Evolutionary conservation across 2,113 vertebrate species (phyloP).

Genomic region (Mobula birostris): DNA sequence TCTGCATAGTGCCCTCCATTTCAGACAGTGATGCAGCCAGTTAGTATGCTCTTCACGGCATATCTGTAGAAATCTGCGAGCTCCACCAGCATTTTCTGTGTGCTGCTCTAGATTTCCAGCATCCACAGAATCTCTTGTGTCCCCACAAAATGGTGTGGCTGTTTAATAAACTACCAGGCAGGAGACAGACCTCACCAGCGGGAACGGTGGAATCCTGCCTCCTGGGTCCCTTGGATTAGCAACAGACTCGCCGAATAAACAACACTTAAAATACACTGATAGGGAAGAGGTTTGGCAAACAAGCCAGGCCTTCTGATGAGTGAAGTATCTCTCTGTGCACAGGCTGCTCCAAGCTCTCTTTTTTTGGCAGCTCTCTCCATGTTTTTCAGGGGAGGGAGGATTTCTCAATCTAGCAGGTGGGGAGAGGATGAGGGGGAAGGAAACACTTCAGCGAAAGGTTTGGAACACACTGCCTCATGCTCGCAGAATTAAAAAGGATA

Average conservation of each 20-base stretch:
- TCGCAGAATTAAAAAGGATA: not conserved
- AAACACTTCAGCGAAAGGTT: not conserved
- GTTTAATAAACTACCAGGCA: not conserved
- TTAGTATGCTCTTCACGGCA: too few species aligned
- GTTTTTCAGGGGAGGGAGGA: not conserved
- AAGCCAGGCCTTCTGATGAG: constrained; percentile 7
- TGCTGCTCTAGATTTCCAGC: too few species aligned
- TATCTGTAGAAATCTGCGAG: too few species aligned
- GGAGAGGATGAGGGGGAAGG: constrained; percentile 42
- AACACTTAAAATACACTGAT: not conserved
- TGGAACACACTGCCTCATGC: not conserved
- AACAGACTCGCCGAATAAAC: not conserved
- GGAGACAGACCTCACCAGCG: not conserved
- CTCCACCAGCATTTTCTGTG: too few species aligned
- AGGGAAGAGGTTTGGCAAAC: constrained; percentile 44
- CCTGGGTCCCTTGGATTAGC: not conserved
- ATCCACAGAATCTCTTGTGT: too few species aligned
- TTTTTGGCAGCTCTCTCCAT: not conserved
- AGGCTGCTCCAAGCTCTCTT: not conserved
- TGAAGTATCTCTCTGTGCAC: constrained; percentile 7
- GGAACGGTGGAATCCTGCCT: not conserved
- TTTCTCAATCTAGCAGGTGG: constrained; percentile 17
- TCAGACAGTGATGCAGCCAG: too few species aligned
- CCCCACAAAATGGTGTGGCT: too few species aligned
- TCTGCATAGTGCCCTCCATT: too few species aligned